Evolutionary conservation across 1,140 invertebrate genomes (phyloP).

Genomic region (Caenorhabditis tropicalis): DNA sequence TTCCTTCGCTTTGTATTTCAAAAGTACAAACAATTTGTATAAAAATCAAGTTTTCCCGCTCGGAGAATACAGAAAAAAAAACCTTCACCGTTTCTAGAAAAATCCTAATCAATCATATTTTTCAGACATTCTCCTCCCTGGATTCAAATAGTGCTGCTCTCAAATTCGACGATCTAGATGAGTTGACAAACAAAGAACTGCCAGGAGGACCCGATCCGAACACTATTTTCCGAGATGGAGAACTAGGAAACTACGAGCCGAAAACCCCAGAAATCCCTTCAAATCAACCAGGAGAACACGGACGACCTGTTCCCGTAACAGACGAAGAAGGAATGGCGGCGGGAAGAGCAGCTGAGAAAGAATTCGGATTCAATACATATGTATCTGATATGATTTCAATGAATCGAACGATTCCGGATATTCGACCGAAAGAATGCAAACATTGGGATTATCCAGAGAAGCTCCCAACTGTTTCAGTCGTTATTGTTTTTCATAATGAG

Average conservation of each 20-base stretch:
- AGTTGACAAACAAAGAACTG: slow-evolving; percentile 49
- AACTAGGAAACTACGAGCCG: slow-evolving; percentile 68
- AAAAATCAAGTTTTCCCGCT: too few species aligned
- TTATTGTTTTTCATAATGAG: slow-evolving; percentile 95
- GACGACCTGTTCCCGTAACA: slow-evolving; percentile 63
- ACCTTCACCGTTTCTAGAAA: background rate
- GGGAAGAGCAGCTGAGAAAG: slow-evolving; percentile 58
- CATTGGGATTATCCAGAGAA: slow-evolving; percentile 92
- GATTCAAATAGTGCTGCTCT: background rate
- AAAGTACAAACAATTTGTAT: too few species aligned
- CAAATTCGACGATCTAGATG: slow-evolving; percentile 14
- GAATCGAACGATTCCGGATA: slow-evolving; percentile 87
- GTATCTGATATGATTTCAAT: slow-evolving; percentile 89
- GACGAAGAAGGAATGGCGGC: slow-evolving; percentile 53
- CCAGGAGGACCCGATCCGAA: slow-evolving; percentile 65
- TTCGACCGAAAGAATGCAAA: slow-evolving; percentile 80
- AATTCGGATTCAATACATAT: slow-evolving; percentile 71
- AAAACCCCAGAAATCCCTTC: slow-evolving; percentile 52
- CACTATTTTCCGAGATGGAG: slow-evolving; percentile 61
- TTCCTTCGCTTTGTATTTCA: too few species aligned
- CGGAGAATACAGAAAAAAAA: too few species aligned
- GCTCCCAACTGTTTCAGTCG: slow-evolving; percentile 88
- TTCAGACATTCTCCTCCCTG: background rate
- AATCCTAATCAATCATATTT: background rate
- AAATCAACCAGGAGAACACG: slow-evolving; percentile 66